Base-by-base conservation (phyloP, 2,113 vertebrate species). In the Chaetura pelagica region DNA sequence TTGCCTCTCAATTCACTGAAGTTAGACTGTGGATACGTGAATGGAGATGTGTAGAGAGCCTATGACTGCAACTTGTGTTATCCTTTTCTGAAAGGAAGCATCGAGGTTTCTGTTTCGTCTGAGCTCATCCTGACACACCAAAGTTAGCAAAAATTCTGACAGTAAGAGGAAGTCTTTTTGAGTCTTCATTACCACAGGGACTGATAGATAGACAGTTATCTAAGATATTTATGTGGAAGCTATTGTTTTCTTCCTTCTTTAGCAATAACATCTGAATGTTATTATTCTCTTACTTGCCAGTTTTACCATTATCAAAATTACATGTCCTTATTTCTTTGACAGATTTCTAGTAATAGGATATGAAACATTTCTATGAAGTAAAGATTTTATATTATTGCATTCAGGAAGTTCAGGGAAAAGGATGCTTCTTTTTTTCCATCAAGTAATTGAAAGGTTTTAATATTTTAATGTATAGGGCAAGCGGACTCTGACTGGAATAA, bases 371-470 rank as follows among this genome's bases (percentile, higher is more conserved):
- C 34, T 49, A 6, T 46, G 66, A 71, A 87, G 12, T 92, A 93
- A 95, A 89, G 76, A 92, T 74, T 95, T 49, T 68, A 78, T 92
- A 34, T 52, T 83, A 29, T 75, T 85, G 20, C 27, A 46, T 68
- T 96, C 32, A 80, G 40, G 51, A 75, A 92, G 22, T 30, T n/a
- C 14, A 87, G n/a, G 82, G 84, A 68, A 93, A 76, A 87, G 29
- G 18, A 38, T 76, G 13, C 17, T 79, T 34, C 12, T 30, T 87
- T 15, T 15, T 51, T 95, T 90, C 44, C 63, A 84, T 73, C 66
- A 76, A 90, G 58, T 83, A 76, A 92, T 96, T 96, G 69, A 92
- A 94, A 76, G 6, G 27, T 59, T 29, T 83, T 24, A 55, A 51
- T 69, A 22, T 89, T 90, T 95, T 82, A 11, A 40, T 66, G 8